phyloP scores from a whole-genome alignment of 2,797 vertebrate species.

The Podarcis siculus region DNA sequence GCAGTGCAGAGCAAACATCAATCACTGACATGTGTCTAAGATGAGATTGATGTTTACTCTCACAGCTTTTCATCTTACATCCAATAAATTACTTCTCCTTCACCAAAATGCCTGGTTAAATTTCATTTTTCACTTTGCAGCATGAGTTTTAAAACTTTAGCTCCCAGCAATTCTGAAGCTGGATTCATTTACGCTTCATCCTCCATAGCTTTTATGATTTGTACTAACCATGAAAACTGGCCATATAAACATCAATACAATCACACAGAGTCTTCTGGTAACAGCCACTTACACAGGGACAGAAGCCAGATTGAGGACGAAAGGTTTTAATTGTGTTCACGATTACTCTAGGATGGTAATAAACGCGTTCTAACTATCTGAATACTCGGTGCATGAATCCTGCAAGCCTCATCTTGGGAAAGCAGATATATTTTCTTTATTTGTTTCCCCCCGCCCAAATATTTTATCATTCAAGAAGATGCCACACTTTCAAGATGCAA shows the following conservation, averaged over 20 bases:
- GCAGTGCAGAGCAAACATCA: slow-evolving; percentile 67
- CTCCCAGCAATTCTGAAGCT: slow-evolving; percentile 68
- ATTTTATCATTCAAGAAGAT: not conserved
- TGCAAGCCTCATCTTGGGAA: not conserved
- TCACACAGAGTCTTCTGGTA: slow-evolving; percentile 29
- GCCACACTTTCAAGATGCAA: not conserved
- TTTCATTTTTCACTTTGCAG: slow-evolving; percentile 78
- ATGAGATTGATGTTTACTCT: slow-evolving; percentile 75
- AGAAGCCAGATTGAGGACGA: slow-evolving; percentile 58
- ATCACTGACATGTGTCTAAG: slow-evolving; percentile 72
- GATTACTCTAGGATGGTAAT: slow-evolving; percentile 37
- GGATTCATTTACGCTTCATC: slow-evolving; percentile 53
- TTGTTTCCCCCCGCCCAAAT: not conserved
- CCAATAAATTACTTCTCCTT: slow-evolving; percentile 78
- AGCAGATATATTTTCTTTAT: not conserved
- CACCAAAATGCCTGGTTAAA: slow-evolving; percentile 75
- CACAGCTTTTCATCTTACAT: slow-evolving; percentile 71
- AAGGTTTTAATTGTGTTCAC: slow-evolving; percentile 66
- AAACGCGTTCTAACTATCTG: slow-evolving; percentile 37
- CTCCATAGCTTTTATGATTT: slow-evolving; percentile 66
- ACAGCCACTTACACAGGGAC: accelerated
- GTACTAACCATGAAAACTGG: slow-evolving; percentile 60
- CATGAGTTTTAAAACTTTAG: slow-evolving; percentile 73
- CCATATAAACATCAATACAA: slow-evolving; percentile 30
- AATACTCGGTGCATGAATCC: not conserved